Conservation (phyloP, 2,113 vertebrate species). For the Macaca nemestrina region DNA sequence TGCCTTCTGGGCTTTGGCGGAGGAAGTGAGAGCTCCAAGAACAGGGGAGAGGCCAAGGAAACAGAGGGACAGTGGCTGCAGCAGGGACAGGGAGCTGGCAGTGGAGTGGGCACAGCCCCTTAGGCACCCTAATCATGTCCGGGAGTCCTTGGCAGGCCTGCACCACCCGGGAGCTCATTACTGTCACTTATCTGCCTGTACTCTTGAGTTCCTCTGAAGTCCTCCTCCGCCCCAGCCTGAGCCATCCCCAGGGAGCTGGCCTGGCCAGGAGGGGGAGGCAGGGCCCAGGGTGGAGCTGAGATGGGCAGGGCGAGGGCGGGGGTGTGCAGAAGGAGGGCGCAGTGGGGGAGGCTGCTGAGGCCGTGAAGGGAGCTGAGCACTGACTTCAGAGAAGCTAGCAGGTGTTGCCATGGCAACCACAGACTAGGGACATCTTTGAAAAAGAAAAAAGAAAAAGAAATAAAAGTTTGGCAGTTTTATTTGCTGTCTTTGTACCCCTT, state of each 20-base stretch:
- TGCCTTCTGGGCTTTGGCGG: neutral
- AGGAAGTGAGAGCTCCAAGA: neutral
- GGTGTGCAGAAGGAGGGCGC: neutral
- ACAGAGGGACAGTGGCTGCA: neutral
- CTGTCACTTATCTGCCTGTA: neutral
- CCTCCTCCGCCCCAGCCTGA: neutral
- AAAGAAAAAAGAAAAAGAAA: constrained; percentile 57
- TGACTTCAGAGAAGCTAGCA: constrained; percentile 54
- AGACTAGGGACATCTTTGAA: constrained; percentile 46
- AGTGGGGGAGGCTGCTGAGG: neutral
- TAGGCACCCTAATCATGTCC: neutral
- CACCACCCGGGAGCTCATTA: constrained; percentile 44
- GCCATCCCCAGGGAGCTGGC: neutral
- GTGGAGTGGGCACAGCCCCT: neutral
- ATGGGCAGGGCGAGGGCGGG: rapidly evolving
- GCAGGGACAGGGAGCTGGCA: neutral
- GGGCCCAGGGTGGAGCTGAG: neutral
- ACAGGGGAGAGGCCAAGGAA: neutral
- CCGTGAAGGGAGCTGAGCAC: neutral
- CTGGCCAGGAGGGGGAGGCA: neutral
- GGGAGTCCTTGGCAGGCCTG: neutral
- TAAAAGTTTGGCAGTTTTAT: constrained; percentile 58
- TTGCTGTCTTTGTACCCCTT: neutral
- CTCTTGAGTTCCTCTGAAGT: neutral
- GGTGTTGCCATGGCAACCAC: constrained; percentile 71